Conservation (phyloP, 2,797 vertebrate species). For the Lemur catta region DNA sequence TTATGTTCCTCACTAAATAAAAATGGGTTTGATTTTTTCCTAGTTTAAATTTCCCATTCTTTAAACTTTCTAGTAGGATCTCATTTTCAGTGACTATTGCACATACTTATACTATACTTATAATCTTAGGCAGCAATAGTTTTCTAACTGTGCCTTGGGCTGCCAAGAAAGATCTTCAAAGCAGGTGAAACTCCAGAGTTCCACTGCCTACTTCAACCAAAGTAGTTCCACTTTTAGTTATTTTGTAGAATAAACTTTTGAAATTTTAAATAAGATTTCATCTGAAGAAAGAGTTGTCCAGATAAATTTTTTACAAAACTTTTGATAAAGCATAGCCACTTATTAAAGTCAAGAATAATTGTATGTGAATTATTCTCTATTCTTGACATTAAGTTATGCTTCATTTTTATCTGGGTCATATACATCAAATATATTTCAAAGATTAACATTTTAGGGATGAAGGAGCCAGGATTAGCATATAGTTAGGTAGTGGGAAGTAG, state of each 20-base stretch:
- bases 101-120: background rate
- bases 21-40: background rate
- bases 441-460: background rate
- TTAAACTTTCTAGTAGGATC: background rate
- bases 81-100: background rate
- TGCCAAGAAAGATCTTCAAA: background rate
- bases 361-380: background rate
- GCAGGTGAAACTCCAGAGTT: background rate
- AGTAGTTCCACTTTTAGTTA: background rate
- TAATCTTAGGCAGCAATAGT: background rate
- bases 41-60: background rate
- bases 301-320: background rate
- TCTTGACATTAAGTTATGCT: background rate
- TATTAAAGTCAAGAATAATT: background rate
- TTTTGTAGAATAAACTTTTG: background rate
- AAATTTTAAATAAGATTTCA: slow-evolving; percentile 19
- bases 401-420: background rate
- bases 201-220: background rate
- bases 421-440: slow-evolving; percentile 27
- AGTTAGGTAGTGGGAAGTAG: background rate
- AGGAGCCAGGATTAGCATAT: background rate
- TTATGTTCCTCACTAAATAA: slow-evolving; percentile 23
- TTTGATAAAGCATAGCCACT: background rate
- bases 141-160: background rate
- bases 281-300: slow-evolving; percentile 4